Evolutionary conservation across 2,888 invertebrate genomes (phyloP).

Genomic region (Calameuta idolon): DNA sequence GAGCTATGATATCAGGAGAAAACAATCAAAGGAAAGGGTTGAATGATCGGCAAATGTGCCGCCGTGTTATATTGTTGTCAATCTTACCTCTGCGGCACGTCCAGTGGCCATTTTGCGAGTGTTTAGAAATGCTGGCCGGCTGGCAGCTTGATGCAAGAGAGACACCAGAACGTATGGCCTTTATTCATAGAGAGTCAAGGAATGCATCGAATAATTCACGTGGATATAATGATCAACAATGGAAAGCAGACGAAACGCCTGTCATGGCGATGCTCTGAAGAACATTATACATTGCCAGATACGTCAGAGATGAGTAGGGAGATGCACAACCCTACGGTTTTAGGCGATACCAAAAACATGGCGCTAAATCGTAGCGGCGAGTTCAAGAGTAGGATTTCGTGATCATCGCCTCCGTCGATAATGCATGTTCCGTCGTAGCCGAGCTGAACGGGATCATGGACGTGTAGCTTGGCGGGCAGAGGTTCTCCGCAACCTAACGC

Average conservation of each 20-base stretch:
- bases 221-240: conserved; percentile 33
- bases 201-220: conserved; percentile 7
- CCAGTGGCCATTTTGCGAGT: conserved; percentile 21
- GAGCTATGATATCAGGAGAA: background rate
- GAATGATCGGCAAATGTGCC: background rate
- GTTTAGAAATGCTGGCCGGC: conserved; percentile 9
- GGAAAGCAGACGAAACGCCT: conserved; percentile 42
- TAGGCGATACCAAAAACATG: too few relatives aligned
- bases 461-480: too few relatives aligned
- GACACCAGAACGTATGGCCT: background rate
- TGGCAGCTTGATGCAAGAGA: background rate
- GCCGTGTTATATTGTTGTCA: background rate
- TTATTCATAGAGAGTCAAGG: conserved; percentile 15
- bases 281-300: background rate
- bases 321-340: too few relatives aligned
- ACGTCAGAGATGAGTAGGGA: too few relatives aligned
- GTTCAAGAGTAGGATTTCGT: too few relatives aligned
- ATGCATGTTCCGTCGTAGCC: too few relatives aligned
- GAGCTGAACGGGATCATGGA: too few relatives aligned
- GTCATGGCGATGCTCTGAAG: background rate
- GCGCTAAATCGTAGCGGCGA: too few relatives aligned
- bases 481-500: too few relatives aligned
- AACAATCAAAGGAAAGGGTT: background rate
- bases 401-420: too few relatives aligned
- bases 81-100: conserved; percentile 24